Conservation (phyloP, 2,797 vertebrate species). For the Crotalus adamanteus region DNA sequence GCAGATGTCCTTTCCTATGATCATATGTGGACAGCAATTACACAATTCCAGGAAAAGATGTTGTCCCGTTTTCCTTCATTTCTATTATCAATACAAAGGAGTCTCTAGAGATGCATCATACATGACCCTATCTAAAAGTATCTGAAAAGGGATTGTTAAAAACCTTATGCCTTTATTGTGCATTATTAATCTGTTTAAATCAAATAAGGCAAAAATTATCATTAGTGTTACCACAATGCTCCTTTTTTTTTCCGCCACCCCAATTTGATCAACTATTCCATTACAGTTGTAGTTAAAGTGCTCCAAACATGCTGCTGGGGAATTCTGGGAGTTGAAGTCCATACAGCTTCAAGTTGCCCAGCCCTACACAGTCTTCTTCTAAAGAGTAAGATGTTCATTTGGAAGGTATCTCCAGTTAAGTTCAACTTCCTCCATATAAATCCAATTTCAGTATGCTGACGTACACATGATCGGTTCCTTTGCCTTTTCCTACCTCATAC, state of each 20-base stretch:
- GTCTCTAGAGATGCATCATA: not conserved
- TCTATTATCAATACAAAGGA: not conserved
- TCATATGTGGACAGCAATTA: not conserved
- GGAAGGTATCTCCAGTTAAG: not conserved
- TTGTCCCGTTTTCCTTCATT: not conserved
- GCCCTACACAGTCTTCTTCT: not conserved
- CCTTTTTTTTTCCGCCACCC: not conserved
- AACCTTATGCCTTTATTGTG: not conserved
- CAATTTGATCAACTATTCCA: not conserved
- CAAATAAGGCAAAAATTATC: not conserved
- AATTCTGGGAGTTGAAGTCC: not conserved
- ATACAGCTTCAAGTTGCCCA: not conserved
- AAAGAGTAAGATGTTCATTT: not conserved
- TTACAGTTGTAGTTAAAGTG: not conserved
- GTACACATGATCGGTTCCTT: constrained; percentile 62
- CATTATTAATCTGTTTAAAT: not conserved
- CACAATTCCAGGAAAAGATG: not conserved
- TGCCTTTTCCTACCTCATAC: constrained; percentile 56
- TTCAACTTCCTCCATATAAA: constrained; percentile 27
- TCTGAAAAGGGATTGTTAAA: not conserved
- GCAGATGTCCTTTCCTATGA: not conserved
- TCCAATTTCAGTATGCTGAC: constrained; percentile 56
- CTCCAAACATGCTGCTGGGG: not conserved
- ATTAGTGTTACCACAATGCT: not conserved
- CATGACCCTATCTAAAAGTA: not conserved